Conservation (phyloP, 2,888 invertebrate species). For the Ochlodes sylvanus region DNA sequence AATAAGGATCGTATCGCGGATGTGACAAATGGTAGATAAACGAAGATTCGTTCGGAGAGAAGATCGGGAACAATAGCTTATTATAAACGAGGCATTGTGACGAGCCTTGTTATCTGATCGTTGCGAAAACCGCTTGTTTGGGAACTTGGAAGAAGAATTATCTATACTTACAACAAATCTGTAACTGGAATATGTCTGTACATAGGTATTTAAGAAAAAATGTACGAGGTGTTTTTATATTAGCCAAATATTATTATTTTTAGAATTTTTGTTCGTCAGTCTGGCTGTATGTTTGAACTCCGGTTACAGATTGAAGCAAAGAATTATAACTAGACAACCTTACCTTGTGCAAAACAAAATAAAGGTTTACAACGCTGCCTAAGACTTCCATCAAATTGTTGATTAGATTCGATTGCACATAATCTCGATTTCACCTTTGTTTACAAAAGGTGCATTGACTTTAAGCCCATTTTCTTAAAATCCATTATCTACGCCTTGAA, state of each 20-base stretch:
- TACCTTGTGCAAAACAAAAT: conserved; percentile 12
- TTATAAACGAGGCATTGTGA: conserved; percentile 28
- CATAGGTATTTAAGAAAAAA: too few relatives aligned
- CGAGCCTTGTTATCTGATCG: conserved; percentile 12
- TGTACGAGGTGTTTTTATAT: too few relatives aligned
- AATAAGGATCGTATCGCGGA: conserved; percentile 19
- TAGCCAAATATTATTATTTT: too few relatives aligned
- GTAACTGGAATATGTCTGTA: too few relatives aligned
- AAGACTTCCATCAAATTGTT: conserved; percentile 23
- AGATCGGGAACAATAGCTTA: conserved; percentile 27
- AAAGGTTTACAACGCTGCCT: neutral
- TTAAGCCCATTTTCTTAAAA: conserved; percentile 21
- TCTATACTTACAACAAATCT: too few relatives aligned
- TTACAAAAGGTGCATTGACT: conserved; percentile 30
- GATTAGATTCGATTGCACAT: conserved; percentile 29
- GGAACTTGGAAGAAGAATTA: too few relatives aligned
- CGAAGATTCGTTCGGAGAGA: conserved; percentile 7
- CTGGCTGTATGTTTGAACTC: too few relatives aligned
- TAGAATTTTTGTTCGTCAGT: too few relatives aligned
- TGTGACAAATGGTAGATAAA: conserved; percentile 18
- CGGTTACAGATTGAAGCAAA: too few relatives aligned
- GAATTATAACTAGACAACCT: neutral
- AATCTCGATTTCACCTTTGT: conserved; percentile 37
- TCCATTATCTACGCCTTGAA: conserved; percentile 16
- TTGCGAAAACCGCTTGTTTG: neutral